Base-by-base conservation (phyloP, 2,888 invertebrate genomes). In the Steromphala cineraria region DNA sequence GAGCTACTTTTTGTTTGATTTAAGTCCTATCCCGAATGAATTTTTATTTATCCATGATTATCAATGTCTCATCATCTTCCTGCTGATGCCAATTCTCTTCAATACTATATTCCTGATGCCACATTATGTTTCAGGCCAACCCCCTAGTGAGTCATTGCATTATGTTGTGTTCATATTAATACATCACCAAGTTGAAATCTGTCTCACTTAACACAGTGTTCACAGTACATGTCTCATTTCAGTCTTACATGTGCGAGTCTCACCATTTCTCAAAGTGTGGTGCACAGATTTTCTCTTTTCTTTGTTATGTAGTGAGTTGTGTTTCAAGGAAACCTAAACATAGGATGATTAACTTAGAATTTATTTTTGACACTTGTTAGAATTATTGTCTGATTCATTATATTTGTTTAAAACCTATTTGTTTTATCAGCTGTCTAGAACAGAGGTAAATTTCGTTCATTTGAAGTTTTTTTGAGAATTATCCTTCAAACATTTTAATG, bases 151-250 rank as follows among this genome's bases (percentile, higher is more conserved):
- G 71, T 71, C 31, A 17, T 31, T 36, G n/a, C 31, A 36, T 40
- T 31, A 71, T 40, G 19, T 71, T 19, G 40, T 71, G 71, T 71
- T 71, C 71, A 31, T 19, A 67, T 71, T 36, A 71, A 71, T 71
- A 36, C 36, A 71, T 62, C 62, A 62, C 46, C 46, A 46, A 46
- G 46, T 46, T 46, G 46, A 46, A 46, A 46, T 46, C 46, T 46
- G 46, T 46, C 46, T 46, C 46, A 46, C 46, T 46, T 46, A 46
- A 46, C 46, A 46, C 46, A 10, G 46, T 46, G 46, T 46, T 46
- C 46, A 4, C 4, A 46, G 46, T 46, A 46, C 46, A 46, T 46
- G 46, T 46, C 46, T 10, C 46, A 10, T 10, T 46, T 56, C 77
- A 40, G 7, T 7, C 36, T 36, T 56, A 28, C 17, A 56, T 40